Conservation (phyloP, 2,888 invertebrate genomes). For the Catocala sponsa region DNA sequence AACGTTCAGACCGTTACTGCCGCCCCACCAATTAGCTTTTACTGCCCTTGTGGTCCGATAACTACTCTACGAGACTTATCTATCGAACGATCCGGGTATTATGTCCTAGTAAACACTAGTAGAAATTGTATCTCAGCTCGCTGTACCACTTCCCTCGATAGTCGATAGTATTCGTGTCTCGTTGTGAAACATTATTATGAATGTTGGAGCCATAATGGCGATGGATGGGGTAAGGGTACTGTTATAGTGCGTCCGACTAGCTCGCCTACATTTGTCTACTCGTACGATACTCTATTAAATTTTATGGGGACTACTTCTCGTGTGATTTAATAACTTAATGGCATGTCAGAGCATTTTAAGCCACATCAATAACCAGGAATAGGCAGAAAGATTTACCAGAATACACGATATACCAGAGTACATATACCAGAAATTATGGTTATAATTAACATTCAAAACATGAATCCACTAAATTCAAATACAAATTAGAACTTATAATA, state of each 20-base stretch:
- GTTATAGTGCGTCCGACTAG: constrained; percentile 6
- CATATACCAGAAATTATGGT: no score
- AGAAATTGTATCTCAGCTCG: constrained; percentile 54
- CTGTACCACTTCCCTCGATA: constrained; percentile 24
- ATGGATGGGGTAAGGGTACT: constrained; percentile 24
- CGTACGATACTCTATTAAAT: no score
- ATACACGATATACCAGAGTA: no score
- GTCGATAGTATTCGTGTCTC: constrained; percentile 27
- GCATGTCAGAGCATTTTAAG: no score
- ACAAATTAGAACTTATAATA: no score
- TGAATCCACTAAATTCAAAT: no score
- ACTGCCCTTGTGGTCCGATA: constrained; percentile 83
- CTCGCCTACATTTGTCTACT: constrained; percentile 9
- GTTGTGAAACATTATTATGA: constrained; percentile 23
- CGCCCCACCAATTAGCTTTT: constrained; percentile 84
- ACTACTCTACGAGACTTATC: constrained; percentile 80
- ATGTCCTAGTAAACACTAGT: constrained; percentile 69
- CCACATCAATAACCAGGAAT: no score
- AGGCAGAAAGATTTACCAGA: no score
- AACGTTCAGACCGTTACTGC: constrained; percentile 71
- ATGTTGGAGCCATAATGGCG: constrained; percentile 37
- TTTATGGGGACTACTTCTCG: no score
- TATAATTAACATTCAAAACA: no score
- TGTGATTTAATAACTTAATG: no score
- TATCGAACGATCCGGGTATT: constrained; percentile 73